Evolutionary conservation across 2,888 invertebrate genomes (phyloP).

Genomic region (Tenthredo notha): DNA sequence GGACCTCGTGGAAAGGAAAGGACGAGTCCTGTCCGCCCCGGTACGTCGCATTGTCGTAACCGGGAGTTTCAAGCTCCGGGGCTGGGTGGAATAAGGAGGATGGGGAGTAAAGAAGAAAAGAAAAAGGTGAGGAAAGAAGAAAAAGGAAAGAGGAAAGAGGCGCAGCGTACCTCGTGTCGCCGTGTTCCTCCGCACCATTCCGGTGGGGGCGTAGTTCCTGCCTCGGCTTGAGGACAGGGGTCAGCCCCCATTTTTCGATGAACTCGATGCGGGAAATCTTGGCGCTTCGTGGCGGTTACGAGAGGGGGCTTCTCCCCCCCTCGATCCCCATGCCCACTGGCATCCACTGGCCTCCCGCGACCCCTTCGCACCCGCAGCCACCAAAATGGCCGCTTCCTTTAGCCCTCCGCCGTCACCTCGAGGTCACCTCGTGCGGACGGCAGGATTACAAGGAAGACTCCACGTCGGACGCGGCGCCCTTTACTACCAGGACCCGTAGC

Average conservation of each 20-base stretch:
- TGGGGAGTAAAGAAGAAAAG: background rate
- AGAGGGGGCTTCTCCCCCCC: constrained; percentile 84
- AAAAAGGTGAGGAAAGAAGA: background rate
- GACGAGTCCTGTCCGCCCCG: background rate
- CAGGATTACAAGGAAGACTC: constrained; percentile 59
- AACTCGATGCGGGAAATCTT: constrained; percentile 99
- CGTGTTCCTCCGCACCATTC: constrained; percentile 85
- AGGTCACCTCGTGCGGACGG: constrained; percentile 47
- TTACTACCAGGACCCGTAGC: constrained; percentile 51
- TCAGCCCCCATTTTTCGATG: constrained; percentile 98
- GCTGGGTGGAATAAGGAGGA: constrained; percentile 18
- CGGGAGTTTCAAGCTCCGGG: constrained; percentile 15
- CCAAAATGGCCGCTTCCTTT: constrained; percentile 70
- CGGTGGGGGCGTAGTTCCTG: constrained; percentile 92
- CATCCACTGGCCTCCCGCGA: constrained; percentile 65
- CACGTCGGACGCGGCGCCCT: constrained; percentile 50
- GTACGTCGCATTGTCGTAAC: constrained; percentile 1
- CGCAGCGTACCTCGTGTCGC: constrained; percentile 84
- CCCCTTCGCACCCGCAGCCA: constrained; percentile 62
- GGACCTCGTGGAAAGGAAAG: constrained; percentile 34
- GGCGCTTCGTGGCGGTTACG: constrained; percentile 83
- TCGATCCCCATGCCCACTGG: constrained; percentile 81
- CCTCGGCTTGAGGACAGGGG: constrained; percentile 98
- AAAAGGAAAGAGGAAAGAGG: background rate
- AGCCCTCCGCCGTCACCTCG: constrained; percentile 58